phyloP scores from a whole-genome alignment of 2,888 invertebrate genomes.

The Choristoneura rosaceana region DNA sequence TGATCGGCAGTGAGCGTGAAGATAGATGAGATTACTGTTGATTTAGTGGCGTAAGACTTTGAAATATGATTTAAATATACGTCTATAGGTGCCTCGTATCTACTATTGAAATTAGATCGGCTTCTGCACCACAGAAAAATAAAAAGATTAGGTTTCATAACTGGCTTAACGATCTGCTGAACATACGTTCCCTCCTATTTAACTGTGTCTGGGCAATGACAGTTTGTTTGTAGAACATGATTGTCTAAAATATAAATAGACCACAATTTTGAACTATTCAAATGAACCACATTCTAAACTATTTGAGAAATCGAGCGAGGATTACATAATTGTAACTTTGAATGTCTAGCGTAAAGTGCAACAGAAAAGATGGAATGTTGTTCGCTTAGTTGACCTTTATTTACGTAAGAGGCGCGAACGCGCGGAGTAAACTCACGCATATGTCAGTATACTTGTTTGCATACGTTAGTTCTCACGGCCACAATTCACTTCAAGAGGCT shows the following conservation, averaged over 20 bases:
- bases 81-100: conserved; percentile 7
- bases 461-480: conserved; percentile 73
- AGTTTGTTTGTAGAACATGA: too few species aligned
- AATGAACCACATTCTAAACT: background rate
- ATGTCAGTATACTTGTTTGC: conserved; percentile 60
- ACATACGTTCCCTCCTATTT: background rate
- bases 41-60: conserved; percentile 63
- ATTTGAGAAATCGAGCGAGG: conserved; percentile 15
- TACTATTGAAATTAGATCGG: conserved; percentile 4
- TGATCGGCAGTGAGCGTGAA: conserved; percentile 59
- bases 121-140: background rate
- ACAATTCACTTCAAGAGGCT: conserved; percentile 50
- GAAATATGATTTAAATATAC: conserved; percentile 63
- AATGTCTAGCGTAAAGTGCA: conserved; percentile 34
- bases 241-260: too few species aligned
- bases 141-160: background rate
- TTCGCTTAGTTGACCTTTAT: conserved; percentile 63
- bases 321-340: conserved; percentile 28
- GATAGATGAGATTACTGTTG: conserved; percentile 73
- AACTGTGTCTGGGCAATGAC: background rate
- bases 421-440: conserved; percentile 64
- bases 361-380: conserved; percentile 38
- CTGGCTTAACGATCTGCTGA: background rate
- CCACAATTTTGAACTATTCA: too few species aligned
- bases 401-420: conserved; percentile 74